phyloP scores from a whole-genome alignment of 1,140 invertebrate genomes.

The Aleiodes sp. region DNA sequence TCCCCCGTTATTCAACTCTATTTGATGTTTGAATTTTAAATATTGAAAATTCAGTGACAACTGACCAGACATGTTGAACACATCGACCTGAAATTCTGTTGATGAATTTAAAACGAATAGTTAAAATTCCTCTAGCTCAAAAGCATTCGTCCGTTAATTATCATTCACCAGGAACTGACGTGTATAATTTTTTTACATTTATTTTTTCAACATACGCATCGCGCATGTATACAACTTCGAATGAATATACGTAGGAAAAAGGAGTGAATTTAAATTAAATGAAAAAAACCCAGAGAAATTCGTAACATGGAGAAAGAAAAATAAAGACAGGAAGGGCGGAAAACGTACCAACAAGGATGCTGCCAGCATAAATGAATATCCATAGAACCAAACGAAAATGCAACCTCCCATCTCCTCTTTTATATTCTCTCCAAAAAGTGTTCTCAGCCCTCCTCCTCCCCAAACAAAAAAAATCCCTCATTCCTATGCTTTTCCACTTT shows the following conservation, averaged over 20 bases:
- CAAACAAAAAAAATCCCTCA: not conserved
- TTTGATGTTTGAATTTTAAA: no score
- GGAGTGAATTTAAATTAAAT: not conserved
- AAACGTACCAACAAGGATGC: not conserved
- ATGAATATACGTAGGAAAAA: not conserved
- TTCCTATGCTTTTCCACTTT: not conserved
- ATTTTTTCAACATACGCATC: not conserved
- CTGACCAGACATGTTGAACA: not conserved
- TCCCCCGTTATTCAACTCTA: not conserved
- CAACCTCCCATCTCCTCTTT: not conserved
- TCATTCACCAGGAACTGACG: not conserved
- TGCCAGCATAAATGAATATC: slow-evolving; percentile 21
- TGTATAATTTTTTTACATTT: slow-evolving; percentile 10
- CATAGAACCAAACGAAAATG: not conserved
- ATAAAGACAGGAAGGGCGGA: not conserved
- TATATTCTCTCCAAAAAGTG: no score
- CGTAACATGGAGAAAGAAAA: not conserved
- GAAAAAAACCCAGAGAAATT: not conserved
- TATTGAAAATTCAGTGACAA: not conserved
- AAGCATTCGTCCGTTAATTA: slow-evolving; percentile 34
- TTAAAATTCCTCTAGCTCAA: slow-evolving; percentile 14
- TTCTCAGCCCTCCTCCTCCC: no score
- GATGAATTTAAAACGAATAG: slow-evolving; percentile 1
- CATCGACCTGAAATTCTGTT: not conserved
- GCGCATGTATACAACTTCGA: not conserved